Evolutionary conservation across 2,113 vertebrate genomes (phyloP).

Genomic region (Motacilla alba): DNA sequence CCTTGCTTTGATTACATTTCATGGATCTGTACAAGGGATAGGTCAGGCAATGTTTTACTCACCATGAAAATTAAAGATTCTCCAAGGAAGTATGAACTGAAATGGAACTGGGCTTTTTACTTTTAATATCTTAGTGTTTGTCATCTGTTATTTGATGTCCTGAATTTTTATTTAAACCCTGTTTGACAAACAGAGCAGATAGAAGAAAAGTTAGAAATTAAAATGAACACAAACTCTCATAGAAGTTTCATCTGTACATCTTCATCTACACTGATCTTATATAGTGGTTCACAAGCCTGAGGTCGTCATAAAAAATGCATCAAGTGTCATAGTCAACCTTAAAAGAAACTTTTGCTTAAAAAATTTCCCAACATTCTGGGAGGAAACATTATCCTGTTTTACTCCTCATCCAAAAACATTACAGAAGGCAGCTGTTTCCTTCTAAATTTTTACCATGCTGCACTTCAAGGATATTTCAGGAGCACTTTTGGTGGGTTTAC

Average conservation of each 20-base stretch:
- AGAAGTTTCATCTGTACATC: not conserved
- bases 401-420: not conserved
- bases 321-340: not conserved
- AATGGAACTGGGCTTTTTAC: not conserved
- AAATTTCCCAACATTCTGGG: not conserved
- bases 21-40: not conserved
- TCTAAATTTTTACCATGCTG: not conserved
- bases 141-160: slow-evolving; percentile 42
- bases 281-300: not conserved
- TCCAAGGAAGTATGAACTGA: not conserved
- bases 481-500: not conserved
- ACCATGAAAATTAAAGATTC: slow-evolving; percentile 10
- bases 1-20: not conserved
- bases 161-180: slow-evolving; percentile 41
- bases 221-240: not conserved
- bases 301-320: not conserved
- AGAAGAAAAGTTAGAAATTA: slow-evolving; percentile 1
- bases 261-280: not conserved
- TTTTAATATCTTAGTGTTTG: slow-evolving; percentile 40
- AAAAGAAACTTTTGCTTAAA: not conserved
- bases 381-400: not conserved
- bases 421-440: not conserved
- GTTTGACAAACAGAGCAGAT: not conserved
- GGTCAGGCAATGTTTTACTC: not conserved
- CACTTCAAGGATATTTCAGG: not conserved